Percentiles rank a stretch among this genome's conserved stretches.
Evolutionary conservation across 92 coral and sea anemone genomes (phyloP).

Genomic region (Metridium senile): DNA sequence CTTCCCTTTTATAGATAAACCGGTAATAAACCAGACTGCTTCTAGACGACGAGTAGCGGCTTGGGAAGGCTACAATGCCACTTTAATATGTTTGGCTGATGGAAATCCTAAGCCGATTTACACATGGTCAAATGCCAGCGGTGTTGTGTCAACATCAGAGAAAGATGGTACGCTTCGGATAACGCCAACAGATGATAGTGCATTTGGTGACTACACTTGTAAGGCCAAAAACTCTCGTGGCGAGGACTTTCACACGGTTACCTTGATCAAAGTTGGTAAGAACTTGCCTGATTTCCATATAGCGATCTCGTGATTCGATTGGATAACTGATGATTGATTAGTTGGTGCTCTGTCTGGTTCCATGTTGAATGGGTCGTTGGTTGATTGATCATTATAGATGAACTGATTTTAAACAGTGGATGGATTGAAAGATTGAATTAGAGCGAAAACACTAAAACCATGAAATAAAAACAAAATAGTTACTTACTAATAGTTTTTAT

Average conservation of each 20-base stretch:
- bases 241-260: conserved; percentile 51
- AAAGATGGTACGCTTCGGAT: conserved; percentile 54
- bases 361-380: too few species aligned
- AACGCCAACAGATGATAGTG: conserved; percentile 36
- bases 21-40: conserved; percentile 69
- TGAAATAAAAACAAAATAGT: too few species aligned
- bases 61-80: conserved; percentile 46
- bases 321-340: too few species aligned
- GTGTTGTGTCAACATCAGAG: conserved; percentile 31
- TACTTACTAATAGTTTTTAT: too few species aligned
- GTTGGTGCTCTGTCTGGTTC: too few species aligned
- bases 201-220: conserved; percentile 85
- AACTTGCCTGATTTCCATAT: too few species aligned
- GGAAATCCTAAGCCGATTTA: conserved; percentile 84
- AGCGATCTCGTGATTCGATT: too few species aligned
- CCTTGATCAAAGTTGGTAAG: conserved; percentile 87
- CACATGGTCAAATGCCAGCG: conserved; percentile 72
- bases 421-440: too few species aligned
- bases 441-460: too few species aligned
- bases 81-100: conserved; percentile 71
- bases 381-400: too few species aligned
- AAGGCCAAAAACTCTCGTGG: conserved; percentile 67
- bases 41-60: conserved; percentile 67
- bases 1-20: conserved; percentile 67
- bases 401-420: too few species aligned